Evolutionary conservation across 2,113 vertebrate species (phyloP).

Genomic region (Heterocephalus glaber): DNA sequence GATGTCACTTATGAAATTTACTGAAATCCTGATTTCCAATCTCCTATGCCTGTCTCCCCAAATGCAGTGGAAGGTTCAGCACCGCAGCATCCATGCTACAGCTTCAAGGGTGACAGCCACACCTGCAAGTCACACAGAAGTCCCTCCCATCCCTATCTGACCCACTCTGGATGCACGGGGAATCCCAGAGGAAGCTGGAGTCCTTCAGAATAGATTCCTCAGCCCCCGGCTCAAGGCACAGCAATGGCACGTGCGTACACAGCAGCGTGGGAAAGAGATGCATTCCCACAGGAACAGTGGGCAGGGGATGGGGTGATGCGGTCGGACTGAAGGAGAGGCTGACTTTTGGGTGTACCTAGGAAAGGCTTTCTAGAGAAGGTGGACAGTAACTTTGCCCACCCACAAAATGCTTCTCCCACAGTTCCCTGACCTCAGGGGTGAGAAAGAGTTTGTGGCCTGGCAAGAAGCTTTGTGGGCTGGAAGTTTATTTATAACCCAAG

Average conservation of each 20-base stretch:
- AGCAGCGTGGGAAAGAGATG: neutral
- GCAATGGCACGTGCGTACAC: neutral
- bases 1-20: neutral
- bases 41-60: neutral
- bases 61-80: neutral
- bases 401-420: constrained; percentile 11
- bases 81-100: neutral
- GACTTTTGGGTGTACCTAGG: neutral
- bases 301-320: neutral
- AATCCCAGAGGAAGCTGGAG: constrained; percentile 16
- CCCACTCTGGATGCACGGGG: neutral
- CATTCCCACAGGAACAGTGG: neutral
- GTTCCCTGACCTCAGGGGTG: constrained; percentile 13
- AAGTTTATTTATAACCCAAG: constrained; percentile 74
- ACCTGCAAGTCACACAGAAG: neutral
- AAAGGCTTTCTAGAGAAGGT: constrained; percentile 24
- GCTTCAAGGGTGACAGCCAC: neutral
- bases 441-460: constrained; percentile 68
- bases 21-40: neutral
- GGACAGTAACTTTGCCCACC: neutral
- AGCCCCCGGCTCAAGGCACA: neutral
- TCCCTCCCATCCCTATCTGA: neutral
- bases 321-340: neutral
- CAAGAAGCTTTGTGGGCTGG: constrained; percentile 63
- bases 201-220: neutral